phyloP scores from a whole-genome alignment of 2,113 vertebrate species.

The Semicossyphus pulcher region DNA sequence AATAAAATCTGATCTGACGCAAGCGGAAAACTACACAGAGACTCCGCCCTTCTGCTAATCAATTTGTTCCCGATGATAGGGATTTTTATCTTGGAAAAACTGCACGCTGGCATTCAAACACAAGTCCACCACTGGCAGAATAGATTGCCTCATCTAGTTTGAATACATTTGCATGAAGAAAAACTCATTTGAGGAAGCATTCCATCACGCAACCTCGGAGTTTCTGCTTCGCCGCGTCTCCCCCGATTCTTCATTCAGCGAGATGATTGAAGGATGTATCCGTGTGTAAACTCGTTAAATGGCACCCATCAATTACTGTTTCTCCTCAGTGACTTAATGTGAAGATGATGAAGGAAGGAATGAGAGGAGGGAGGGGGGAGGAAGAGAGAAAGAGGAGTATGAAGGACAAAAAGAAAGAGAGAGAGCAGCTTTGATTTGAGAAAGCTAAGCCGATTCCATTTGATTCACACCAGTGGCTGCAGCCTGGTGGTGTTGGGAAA shows the following conservation, averaged over 20 bases:
- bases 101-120: conserved; percentile 14
- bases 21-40: conserved; percentile 3
- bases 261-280: conserved; percentile 70
- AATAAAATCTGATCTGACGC: conserved; percentile 23
- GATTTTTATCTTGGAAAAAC: conserved; percentile 17
- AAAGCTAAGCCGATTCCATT: conserved; percentile 66
- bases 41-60: conserved; percentile 32
- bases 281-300: conserved; percentile 75
- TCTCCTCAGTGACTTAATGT: conserved; percentile 75
- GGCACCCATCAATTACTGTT: conserved; percentile 77
- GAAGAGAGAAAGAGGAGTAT: conserved; percentile 1
- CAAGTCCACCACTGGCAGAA: conserved; percentile 34
- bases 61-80: neutral
- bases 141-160: conserved; percentile 29
- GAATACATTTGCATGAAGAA: conserved; percentile 73
- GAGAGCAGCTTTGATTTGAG: conserved; percentile 47
- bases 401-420: conserved; percentile 1
- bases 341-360: conserved; percentile 68
- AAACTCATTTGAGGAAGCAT: conserved; percentile 60
- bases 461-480: conserved; percentile 61
- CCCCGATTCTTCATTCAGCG: conserved; percentile 26
- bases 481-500: conserved; percentile 43
- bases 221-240: conserved; percentile 52
- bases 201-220: conserved; percentile 35
- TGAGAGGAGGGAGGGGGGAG: neutral